Conservation (phyloP, 2,113 vertebrate species). For the Eolophus roseicapilla region DNA sequence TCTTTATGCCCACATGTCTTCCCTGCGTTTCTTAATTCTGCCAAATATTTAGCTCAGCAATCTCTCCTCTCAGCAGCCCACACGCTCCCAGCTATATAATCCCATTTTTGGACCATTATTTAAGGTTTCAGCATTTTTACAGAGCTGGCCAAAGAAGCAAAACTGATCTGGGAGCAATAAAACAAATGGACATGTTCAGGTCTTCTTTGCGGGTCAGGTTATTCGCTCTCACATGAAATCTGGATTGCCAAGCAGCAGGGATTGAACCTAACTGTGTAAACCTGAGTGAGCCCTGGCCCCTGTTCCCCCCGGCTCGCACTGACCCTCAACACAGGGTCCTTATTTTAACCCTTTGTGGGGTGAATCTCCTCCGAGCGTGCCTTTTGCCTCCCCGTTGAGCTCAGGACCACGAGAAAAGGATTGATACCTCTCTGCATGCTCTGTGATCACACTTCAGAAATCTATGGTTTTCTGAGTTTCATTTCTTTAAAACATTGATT, state of each 20-base stretch:
- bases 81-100: neutral
- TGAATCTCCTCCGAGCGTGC: neutral
- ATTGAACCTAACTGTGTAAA: neutral
- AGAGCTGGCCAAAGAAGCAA: neutral
- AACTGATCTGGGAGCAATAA: neutral
- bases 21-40: constrained; percentile 59
- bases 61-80: constrained; percentile 32
- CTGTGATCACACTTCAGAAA: neutral
- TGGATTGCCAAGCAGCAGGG: neutral
- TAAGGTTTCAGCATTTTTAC: neutral
- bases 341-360: neutral
- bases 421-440: rapidly evolving
- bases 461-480: neutral
- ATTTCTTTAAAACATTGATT: neutral
- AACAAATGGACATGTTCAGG: neutral
- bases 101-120: constrained; percentile 35
- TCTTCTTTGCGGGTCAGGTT: neutral
- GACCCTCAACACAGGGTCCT: neutral
- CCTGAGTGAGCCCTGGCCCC: rapidly evolving
- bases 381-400: neutral
- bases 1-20: constrained; percentile 57
- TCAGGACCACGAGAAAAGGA: neutral
- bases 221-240: rapidly evolving
- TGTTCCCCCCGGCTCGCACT: neutral
- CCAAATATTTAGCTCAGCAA: constrained; percentile 66